Evolutionary conservation across 2,888 invertebrate species (phyloP).

Genomic region (Resseliella maxima): DNA sequence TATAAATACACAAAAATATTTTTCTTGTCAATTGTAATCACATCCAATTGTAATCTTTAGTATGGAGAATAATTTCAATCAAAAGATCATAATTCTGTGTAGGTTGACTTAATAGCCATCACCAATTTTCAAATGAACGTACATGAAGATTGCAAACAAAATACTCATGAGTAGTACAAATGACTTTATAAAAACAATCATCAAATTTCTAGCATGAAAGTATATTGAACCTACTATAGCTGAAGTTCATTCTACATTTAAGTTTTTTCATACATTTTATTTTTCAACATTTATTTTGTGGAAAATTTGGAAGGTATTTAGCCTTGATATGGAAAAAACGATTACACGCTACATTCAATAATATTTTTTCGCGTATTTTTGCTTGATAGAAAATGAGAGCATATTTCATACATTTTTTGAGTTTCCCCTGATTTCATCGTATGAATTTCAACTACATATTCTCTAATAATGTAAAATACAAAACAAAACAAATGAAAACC

Average conservation of each 20-base stretch:
- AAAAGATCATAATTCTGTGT: constrained; percentile 2
- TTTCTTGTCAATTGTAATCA: not conserved
- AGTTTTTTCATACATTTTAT: not conserved
- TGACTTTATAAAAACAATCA: not conserved
- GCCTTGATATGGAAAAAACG: not conserved
- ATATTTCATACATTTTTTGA: not conserved
- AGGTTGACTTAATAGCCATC: constrained; percentile 1
- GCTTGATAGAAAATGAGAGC: not conserved
- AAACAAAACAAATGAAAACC: not conserved
- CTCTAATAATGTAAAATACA: not conserved
- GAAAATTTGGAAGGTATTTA: constrained; percentile 39
- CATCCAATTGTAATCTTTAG: too few relatives aligned
- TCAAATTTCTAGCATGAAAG: not conserved
- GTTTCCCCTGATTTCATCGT: not conserved
- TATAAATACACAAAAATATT: too few relatives aligned
- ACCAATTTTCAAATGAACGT: not conserved
- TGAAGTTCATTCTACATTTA: not conserved
- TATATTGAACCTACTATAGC: not conserved
- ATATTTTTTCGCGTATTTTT: not conserved
- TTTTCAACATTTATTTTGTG: not conserved
- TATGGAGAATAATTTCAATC: not conserved
- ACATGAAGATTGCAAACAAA: not conserved
- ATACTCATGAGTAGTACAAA: not conserved
- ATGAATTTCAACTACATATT: not conserved
- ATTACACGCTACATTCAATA: not conserved